Conservation (phyloP, 2,888 invertebrate genomes). For the Acleris literana region DNA sequence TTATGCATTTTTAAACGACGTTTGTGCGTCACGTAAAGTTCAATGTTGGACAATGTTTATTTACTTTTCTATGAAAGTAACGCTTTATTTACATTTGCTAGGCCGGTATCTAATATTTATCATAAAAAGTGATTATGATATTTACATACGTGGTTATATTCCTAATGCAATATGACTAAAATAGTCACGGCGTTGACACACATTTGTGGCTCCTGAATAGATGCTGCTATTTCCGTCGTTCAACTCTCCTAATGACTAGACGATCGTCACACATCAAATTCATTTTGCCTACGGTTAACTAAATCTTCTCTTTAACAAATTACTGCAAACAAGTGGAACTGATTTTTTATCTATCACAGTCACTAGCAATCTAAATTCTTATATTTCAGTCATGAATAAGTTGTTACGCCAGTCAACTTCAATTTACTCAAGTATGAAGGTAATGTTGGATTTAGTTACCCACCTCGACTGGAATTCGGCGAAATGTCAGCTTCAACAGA, state of each 20-base stretch:
- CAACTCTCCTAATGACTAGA: conserved; percentile 70
- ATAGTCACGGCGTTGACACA: conserved; percentile 76
- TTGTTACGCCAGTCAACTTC: conserved; percentile 21
- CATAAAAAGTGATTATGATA: conserved; percentile 13
- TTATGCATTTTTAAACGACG: too few relatives aligned
- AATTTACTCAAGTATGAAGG: conserved; percentile 23
- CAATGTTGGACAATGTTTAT: too few relatives aligned
- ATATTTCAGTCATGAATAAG: conserved; percentile 26
- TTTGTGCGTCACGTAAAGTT: too few relatives aligned
- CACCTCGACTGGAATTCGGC: conserved; percentile 15
- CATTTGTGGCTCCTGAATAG: conserved; percentile 70
- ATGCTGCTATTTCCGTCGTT: conserved; percentile 69
- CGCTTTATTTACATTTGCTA: neutral
- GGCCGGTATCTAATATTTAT: neutral
- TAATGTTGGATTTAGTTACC: conserved; percentile 23
- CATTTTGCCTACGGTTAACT: conserved; percentile 59
- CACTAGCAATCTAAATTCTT: conserved; percentile 22
- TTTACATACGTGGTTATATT: conserved; percentile 27
- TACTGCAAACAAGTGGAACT: conserved; percentile 1
- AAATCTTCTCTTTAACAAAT: conserved; percentile 16
- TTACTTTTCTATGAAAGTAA: neutral
- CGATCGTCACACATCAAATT: conserved; percentile 63
- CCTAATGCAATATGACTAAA: conserved; percentile 47
- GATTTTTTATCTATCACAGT: conserved; percentile 15
- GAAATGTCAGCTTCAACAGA: conserved; percentile 21